phyloP scores from a whole-genome alignment of 2,113 vertebrate species.

The Calyptomena viridis region DNA sequence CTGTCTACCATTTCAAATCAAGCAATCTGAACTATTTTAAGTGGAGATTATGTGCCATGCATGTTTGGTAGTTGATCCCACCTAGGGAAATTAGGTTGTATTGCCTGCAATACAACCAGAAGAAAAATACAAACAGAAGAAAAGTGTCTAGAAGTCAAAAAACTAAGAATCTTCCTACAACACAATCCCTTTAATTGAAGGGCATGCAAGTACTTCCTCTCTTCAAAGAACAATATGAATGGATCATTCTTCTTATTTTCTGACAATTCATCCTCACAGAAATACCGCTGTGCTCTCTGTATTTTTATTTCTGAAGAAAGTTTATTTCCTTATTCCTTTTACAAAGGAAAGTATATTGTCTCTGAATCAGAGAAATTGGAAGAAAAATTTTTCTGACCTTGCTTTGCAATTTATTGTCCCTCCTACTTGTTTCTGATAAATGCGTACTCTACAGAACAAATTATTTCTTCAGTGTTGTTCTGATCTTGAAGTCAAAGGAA shows the following conservation, averaged over 20 bases:
- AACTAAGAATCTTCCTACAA: neutral
- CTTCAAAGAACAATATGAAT: neutral
- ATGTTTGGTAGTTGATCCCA: neutral
- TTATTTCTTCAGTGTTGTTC: neutral
- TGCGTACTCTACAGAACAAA: neutral
- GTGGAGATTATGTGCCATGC: neutral
- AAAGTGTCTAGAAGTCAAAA: neutral
- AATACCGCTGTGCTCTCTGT: neutral
- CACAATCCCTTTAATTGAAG: neutral
- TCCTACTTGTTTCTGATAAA: neutral
- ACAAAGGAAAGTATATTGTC: neutral
- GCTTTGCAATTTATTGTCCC: conserved; percentile 1
- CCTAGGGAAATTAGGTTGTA: neutral
- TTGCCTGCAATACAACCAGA: neutral
- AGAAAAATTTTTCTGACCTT: neutral
- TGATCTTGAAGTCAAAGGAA: conserved; percentile 13
- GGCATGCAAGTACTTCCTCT: neutral
- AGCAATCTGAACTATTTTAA: neutral
- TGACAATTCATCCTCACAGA: neutral
- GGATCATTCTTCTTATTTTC: neutral
- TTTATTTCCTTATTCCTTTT: neutral
- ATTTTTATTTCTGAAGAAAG: neutral
- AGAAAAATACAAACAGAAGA: too few species aligned
- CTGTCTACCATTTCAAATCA: neutral
- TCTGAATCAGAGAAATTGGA: conserved; percentile 14